Evolutionary conservation across 2,113 vertebrate genomes (phyloP).

Genomic region (Asarcornis scutulata): DNA sequence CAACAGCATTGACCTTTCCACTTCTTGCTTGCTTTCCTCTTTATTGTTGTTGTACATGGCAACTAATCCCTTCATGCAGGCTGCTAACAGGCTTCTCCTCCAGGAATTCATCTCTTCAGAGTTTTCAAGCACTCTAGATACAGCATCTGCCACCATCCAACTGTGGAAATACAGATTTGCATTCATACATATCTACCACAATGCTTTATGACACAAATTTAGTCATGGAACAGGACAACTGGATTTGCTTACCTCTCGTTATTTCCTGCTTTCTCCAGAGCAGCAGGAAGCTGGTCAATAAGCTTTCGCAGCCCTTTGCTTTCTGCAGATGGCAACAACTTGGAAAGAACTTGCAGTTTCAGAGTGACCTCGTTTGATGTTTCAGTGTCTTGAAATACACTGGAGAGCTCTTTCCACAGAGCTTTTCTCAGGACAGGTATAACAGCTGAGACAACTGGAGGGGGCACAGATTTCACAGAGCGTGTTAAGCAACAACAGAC

Average conservation of each 20-base stretch:
- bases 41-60: constrained; percentile 73
- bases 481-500: background rate
- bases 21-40: constrained; percentile 26
- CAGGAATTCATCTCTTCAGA: constrained; percentile 76
- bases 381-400: constrained; percentile 52
- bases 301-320: constrained; percentile 69
- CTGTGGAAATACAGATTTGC: constrained; percentile 66
- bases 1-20: constrained; percentile 80
- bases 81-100: constrained; percentile 78
- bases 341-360: constrained; percentile 74
- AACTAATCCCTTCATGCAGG: constrained; percentile 82
- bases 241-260: constrained; percentile 78
- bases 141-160: constrained; percentile 85
- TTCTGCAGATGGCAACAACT: constrained; percentile 77
- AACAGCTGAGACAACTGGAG: constrained; percentile 78
- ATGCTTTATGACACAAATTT: background rate
- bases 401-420: constrained; percentile 79
- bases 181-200: background rate
- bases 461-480: background rate
- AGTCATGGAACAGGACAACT: background rate
- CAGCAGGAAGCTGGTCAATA: constrained; percentile 72
- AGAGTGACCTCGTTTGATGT: background rate
- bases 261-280: constrained; percentile 73
- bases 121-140: constrained; percentile 76
- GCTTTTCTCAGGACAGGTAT: constrained; percentile 74